Base-by-base conservation (phyloP, 2,888 invertebrate species). In the Salticus scenicus region DNA sequence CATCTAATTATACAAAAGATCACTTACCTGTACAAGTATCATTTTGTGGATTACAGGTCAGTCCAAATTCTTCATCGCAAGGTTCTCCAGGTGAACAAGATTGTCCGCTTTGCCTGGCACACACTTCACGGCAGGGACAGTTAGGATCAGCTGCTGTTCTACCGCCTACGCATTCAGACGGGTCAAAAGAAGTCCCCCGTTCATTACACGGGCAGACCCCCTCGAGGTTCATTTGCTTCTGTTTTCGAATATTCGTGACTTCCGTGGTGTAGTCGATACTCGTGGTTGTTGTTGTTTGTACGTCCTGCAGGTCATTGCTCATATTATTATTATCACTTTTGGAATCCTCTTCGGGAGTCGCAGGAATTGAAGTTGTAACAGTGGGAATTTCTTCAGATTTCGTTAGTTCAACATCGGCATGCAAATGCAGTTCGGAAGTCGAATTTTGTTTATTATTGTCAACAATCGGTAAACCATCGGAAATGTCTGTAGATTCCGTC, bases 51-150 rank as follows among this genome's bases (percentile, higher is more conserved):
- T 33, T 77, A 69, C 87, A 87, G 20, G 51, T 37, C 24, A 87
- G 67, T n/a, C 87, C 87, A 10, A 87, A 85, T 30, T 87, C 85
- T 14, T 64, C 77, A 47, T 87, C 85, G 24, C 87, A 87, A 10
- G 87, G 87, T 37, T 71, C 63, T 0, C 33, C 47, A 0, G 72
- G 42, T 12, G 84, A 84, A 66, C 87, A 87, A 20, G 74, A 71
- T n/a, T 87, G 76, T 20, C 80, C 80, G 1, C 76, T 17, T 41
- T 84, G 80, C 30, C 87, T 31, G 27, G 87, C 84, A 75, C 87
- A 87, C n/a, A 80, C 72, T 2, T 28, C 30, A 12, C 87, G 74
- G 57, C 87, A 87, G 20, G 84, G 77, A 28, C 87, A 87, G 30
- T 69, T 66, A 0, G 79, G 79, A 51, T 84, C 76, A 17, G 75